Percentiles rank a stretch among this genome's conserved stretches.
Conservation (phyloP, 2,888 invertebrate genomes). For the Brachyopa scutellaris region DNA sequence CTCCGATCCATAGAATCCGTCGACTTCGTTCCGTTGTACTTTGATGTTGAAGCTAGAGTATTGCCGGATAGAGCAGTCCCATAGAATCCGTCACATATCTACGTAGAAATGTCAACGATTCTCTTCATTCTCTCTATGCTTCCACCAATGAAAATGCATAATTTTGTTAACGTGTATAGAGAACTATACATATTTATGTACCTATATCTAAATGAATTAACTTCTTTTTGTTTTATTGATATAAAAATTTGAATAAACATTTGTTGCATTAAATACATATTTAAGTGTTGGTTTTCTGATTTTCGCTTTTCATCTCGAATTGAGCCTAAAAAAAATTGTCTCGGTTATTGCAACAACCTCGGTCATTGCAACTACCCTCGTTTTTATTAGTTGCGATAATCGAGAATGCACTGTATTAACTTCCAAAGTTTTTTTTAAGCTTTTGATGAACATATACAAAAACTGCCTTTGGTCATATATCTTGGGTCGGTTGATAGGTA, state of each 20-base stretch:
- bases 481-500: no score
- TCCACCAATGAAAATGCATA: no score
- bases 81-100: no score
- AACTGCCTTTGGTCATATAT: no score
- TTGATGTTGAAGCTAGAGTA: no score
- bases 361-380: background rate
- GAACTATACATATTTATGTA: background rate
- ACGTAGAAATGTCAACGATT: no score
- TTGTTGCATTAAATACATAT: background rate
- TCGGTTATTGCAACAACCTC: background rate
- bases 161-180: background rate
- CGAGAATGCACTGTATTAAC: constrained; percentile 8
- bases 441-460: no score
- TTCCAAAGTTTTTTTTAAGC: no score
- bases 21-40: no score
- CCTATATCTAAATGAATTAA: background rate
- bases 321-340: background rate
- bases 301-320: background rate
- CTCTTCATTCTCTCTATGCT: no score
- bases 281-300: background rate
- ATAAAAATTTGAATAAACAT: background rate
- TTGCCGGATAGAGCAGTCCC: no score
- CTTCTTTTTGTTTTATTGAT: background rate
- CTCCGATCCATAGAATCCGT: no score
- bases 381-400: background rate